Evolutionary conservation across 2,797 vertebrate genomes (phyloP).

Genomic region (Sebastes wilsoni): DNA sequence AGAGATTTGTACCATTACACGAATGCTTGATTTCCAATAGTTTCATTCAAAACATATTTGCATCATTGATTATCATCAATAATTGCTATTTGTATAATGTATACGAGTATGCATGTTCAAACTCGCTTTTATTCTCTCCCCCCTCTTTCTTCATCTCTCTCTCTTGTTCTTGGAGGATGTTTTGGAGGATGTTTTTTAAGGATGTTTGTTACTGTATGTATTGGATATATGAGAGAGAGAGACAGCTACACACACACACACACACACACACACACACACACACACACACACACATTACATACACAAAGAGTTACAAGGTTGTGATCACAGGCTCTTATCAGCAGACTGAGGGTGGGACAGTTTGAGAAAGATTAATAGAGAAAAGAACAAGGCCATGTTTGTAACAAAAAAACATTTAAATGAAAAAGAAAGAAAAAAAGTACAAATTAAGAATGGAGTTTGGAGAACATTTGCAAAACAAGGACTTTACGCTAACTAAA

Average conservation of each 20-base stretch:
- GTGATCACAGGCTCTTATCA: constrained; percentile 81
- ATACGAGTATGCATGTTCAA: neutral
- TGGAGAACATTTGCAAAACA: constrained; percentile 2
- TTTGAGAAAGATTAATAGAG: constrained; percentile 63
- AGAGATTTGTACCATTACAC: neutral
- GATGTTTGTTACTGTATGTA: constrained; percentile 88
- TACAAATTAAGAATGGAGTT: neutral
- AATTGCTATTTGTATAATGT: neutral
- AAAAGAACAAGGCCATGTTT: constrained; percentile 37
- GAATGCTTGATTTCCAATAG: neutral
- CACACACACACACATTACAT: constrained; percentile 22
- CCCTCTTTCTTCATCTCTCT: neutral
- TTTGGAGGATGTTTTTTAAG: constrained; percentile 33
- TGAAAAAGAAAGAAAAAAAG: neutral
- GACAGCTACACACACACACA: constrained; percentile 25
- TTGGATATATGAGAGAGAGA: constrained; percentile 84
- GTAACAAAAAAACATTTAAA: neutral
- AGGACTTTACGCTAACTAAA: neutral
- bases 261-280: constrained; percentile 27
- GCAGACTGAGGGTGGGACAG: constrained; percentile 63
- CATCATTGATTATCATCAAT: neutral
- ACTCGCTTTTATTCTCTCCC: neutral
- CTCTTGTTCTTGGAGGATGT: no score
- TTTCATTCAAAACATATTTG: neutral
- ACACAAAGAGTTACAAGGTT: constrained; percentile 62